Evolutionary conservation across 2,888 invertebrate genomes (phyloP), one percentile per base, ranked within the genome.

Genomic region (Drosophila prostipennis): DNA sequence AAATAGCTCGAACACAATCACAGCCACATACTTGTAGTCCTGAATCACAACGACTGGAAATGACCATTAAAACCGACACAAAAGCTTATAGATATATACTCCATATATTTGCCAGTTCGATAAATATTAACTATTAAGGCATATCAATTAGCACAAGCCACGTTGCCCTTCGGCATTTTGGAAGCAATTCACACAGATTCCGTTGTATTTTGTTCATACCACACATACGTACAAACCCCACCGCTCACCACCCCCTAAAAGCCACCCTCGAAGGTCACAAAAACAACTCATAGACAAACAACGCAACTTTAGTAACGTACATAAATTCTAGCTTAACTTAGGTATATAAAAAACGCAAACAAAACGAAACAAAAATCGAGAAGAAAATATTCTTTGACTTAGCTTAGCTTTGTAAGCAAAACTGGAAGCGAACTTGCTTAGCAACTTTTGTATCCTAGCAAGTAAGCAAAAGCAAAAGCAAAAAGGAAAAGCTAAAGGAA

Each of bases 401-500:
- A 81, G 79, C 53, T 84, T 81, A 81, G 76, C 48, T 71, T 36
- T 60, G 42, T 80, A 79, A 79, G 79, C 59, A 54, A 59, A 77
- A 69, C 57, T 67, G 79, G 42, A 69, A 70, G 51, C 54, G 49
- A 52, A 51, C 48, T 49, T 71, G 55, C 53, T 43, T 54, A 52
- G 49, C 51, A 59, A 61, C 58, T 61, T 60, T 48, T 64, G 58
- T 59, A 58, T 76, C 60, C 48, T 63, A 70, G 55, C 63, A 65
- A 70, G 53, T 80, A 78, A 80, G 77, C 80, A 76, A 68, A 78
- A 80, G 74, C 77, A n/a, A n/a, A 78, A 80, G 77, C 80, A 76
- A 68, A 26, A 26, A 26, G 26, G 29, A 29, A 29, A 29, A 29
- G 29, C 7, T 7, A 58, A 45, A 70, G 63, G 53, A 68, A 45